These are phyloP conservation scores for Acrobasis consociella DNA, from an alignment of 2,888 invertebrate genomes.

Conservation along the genomic window DNA sequence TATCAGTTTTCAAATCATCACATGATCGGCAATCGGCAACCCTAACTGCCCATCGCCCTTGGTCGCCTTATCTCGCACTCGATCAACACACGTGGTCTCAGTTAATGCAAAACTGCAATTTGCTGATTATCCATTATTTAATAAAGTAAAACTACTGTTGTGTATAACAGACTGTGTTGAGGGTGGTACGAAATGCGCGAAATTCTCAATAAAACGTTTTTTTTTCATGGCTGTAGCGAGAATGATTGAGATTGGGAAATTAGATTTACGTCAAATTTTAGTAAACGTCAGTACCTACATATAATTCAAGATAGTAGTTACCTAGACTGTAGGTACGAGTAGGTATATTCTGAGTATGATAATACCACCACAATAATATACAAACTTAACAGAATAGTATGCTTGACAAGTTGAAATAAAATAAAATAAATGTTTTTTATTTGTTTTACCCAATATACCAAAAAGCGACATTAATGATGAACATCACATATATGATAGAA, in stretches of 20 bases:
- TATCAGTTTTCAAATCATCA: background rate
- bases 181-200: background rate
- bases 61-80: slow-evolving; percentile 13
- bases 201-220: too few species aligned
- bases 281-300: too few species aligned
- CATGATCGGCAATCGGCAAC: background rate
- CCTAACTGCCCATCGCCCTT: background rate
- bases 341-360: too few species aligned
- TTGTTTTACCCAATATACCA: background rate
- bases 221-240: too few species aligned
- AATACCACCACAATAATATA: too few species aligned
- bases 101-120: slow-evolving; percentile 8
- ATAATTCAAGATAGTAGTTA: too few species aligned
- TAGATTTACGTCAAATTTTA: too few species aligned
- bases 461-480: background rate
- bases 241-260: too few species aligned
- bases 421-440: too few species aligned
- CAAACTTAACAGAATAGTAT: too few species aligned
- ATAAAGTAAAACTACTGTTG: slow-evolving; percentile 6
- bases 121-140: slow-evolving; percentile 6
- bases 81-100: slow-evolving; percentile 27
- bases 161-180: slow-evolving; percentile 1
- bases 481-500: background rate
- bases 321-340: too few species aligned
- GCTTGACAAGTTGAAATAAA: too few species aligned